Percentiles rank a stretch among this genome's conserved stretches.
phyloP scores from a whole-genome alignment of 1,140 invertebrate species.

The Leptinotarsa undecemlineata region DNA sequence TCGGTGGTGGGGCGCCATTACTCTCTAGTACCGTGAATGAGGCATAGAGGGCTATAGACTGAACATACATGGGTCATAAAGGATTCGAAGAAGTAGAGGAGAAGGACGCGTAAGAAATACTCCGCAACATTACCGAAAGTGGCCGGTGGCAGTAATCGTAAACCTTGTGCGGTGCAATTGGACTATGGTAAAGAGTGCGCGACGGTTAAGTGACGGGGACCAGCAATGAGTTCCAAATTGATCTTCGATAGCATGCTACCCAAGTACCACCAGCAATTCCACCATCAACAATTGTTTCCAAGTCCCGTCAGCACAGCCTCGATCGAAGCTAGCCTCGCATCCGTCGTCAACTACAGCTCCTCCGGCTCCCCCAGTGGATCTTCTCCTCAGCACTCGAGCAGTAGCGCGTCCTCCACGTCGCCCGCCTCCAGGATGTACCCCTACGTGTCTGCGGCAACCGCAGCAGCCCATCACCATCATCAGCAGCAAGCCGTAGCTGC shows the following conservation, averaged over 20 bases:
- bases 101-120: constrained; percentile 66
- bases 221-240: constrained; percentile 92
- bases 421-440: constrained; percentile 75
- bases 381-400: constrained; percentile 57
- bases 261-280: constrained; percentile 86
- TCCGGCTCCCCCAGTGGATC: constrained; percentile 56
- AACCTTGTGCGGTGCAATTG: constrained; percentile 40
- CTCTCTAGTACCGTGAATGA: constrained; percentile 67
- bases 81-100: constrained; percentile 69
- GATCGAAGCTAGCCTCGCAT: constrained; percentile 62
- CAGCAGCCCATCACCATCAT: constrained; percentile 70
- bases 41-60: constrained; percentile 69
- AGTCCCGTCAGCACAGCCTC: constrained; percentile 56
- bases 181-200: constrained; percentile 53
- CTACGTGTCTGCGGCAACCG: constrained; percentile 69
- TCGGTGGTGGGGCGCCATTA: constrained; percentile 62
- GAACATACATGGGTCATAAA: constrained; percentile 70
- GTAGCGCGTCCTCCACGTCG: constrained; percentile 62
- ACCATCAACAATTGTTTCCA: constrained; percentile 68
- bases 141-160: constrained; percentile 46
- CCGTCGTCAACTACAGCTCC: constrained; percentile 52
- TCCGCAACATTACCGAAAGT: constrained; percentile 49
- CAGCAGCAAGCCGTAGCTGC: constrained; percentile 72
- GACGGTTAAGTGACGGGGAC: constrained; percentile 49
- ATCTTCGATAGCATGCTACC: constrained; percentile 96